Percentiles rank a stretch among this genome's conserved stretches.
Evolutionary conservation across 1,140 invertebrate genomes (phyloP).

Genomic region (Saccostrea echinata): DNA sequence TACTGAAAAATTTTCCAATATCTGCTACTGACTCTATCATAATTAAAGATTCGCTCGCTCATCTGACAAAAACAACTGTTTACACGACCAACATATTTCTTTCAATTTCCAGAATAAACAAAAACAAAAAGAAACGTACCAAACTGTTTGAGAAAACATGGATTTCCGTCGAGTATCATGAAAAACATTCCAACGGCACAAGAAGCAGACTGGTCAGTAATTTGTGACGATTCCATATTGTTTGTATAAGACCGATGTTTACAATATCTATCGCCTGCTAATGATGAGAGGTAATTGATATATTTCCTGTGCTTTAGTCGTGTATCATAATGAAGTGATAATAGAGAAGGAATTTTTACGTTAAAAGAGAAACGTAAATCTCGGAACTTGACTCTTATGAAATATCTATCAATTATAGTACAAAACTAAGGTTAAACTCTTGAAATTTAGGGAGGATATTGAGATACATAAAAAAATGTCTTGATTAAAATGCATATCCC

Average conservation of each 20-base stretch:
- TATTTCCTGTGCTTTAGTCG: slow-evolving; percentile 8
- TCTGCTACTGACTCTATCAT: too few species aligned
- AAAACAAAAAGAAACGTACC: background rate
- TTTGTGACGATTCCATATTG: background rate
- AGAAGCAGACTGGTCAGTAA: background rate
- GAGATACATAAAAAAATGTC: too few species aligned
- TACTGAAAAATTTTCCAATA: too few species aligned
- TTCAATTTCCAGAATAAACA: background rate
- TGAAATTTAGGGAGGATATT: too few species aligned
- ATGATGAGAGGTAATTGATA: slow-evolving; percentile 4
- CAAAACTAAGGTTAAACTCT: too few species aligned
- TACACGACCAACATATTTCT: background rate
- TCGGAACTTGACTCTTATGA: too few species aligned
- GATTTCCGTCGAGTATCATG: background rate
- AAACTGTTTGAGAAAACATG: background rate
- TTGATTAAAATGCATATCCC: too few species aligned
- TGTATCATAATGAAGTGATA: slow-evolving; percentile 14
- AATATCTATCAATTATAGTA: too few species aligned
- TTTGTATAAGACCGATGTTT: background rate
- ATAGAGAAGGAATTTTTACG: background rate
- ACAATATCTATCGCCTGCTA: background rate
- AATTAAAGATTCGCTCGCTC: too few species aligned
- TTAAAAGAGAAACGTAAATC: background rate
- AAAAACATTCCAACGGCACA: background rate
- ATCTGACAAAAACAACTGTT: too few species aligned